Evolutionary conservation across 2,797 vertebrate genomes (phyloP), one percentile per base, ranked within the genome.

Genomic region (Mus spretus): DNA sequence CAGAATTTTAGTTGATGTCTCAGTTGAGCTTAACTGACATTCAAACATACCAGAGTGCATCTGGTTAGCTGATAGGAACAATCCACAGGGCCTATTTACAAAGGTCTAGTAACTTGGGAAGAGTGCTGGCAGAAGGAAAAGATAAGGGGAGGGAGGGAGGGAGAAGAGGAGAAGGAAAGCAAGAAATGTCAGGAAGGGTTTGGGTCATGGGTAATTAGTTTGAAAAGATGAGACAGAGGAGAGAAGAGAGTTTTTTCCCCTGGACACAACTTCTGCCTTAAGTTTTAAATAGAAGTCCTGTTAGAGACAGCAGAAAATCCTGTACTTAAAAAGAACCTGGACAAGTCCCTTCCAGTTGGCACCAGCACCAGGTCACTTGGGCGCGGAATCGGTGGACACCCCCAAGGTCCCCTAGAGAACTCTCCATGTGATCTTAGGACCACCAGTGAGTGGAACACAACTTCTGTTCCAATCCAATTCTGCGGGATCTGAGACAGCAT

Each of bases 321-420:
- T 94, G 34, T 34, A 47, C 90, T 94, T 94, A 92, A n/a, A 61
- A 79, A 89, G 37, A 19, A 82, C 19, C 88, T 93, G 37, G 37
- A 40, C 37, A 40, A 40, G 37, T 40, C 37, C 37, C 37, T 40
- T 40, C 37, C 37, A 40, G 37, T 40, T 37, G 37, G 37, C 37
- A 40, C 37, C 37, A 40, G 37, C 37, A 40, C 37, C 37, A 40
- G 37, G 37, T 40, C 37, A 40, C 37, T 40, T 40, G 37, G 37
- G 37, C 37, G 37, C 37, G 40, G 37, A 40, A 40, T 40, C 37
- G 37, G 37, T 37, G 37, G 37, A 40, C 37, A 40, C 37, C 37
- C 37, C 37, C 37, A 40, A 40, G 37, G 37, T 40, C 37, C 37
- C 37, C 37, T 40, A 40, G 37, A 40, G 37, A 40, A 40, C 37